These are phyloP conservation scores for Litocranius walleri DNA, from an alignment of 2,113 vertebrate species.

Conservation along the genomic window DNA sequence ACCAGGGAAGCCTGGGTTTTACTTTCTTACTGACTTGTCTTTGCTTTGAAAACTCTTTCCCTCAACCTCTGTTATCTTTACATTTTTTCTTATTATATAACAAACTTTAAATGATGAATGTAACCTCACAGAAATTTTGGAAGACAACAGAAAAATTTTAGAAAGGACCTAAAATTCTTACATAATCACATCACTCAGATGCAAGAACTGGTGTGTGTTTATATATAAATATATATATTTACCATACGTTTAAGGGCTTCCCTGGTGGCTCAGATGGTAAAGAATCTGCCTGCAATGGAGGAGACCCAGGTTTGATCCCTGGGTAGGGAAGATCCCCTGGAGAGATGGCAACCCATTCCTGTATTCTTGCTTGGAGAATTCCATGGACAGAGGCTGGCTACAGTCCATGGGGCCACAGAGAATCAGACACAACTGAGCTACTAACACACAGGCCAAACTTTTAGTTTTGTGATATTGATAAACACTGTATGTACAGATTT, in stretches of 20 bases:
- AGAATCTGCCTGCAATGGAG: background rate
- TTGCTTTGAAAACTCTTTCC: background rate
- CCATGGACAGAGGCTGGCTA: background rate
- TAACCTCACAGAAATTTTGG: background rate
- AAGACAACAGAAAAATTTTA: background rate
- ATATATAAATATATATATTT: background rate
- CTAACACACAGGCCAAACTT: background rate
- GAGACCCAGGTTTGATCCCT: background rate
- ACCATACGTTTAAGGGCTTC: background rate
- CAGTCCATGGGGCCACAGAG: background rate
- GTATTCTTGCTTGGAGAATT: background rate
- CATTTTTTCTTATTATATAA: background rate
- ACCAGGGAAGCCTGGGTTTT: background rate
- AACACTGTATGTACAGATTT: background rate
- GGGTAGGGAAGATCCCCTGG: background rate
- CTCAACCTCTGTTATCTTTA: background rate
- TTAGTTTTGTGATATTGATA: background rate
- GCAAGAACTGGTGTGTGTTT: background rate
- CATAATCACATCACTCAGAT: background rate
- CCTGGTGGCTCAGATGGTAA: background rate
- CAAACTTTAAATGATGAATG: background rate
- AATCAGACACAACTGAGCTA: background rate
- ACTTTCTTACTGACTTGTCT: background rate
- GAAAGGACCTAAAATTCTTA: background rate
- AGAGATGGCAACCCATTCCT: background rate